Evolutionary conservation across 2,888 invertebrate genomes (phyloP).

Genomic region (Chalcosyrphus nemorum): DNA sequence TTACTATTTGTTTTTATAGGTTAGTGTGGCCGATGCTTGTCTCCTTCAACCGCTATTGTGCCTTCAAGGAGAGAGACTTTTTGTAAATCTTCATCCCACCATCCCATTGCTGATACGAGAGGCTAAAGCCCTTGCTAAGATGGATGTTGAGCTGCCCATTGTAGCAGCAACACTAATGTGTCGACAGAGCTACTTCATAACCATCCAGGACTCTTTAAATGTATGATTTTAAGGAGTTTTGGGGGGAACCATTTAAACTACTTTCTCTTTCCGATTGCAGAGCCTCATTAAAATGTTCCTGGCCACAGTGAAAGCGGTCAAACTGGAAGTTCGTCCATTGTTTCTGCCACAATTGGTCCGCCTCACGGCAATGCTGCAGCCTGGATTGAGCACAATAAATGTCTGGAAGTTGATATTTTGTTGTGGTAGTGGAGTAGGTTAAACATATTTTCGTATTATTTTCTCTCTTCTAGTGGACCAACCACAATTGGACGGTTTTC

Average conservation of each 20-base stretch:
- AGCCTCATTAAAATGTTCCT: conserved; percentile 90
- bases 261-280: conserved; percentile 80
- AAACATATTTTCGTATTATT: neutral
- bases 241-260: neutral
- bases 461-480: conserved; percentile 87
- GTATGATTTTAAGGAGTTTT: conserved; percentile 81
- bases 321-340: conserved; percentile 94
- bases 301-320: conserved; percentile 88
- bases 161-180: conserved; percentile 90
- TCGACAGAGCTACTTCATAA: conserved; percentile 89
- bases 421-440: conserved; percentile 7
- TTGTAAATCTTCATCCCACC: conserved; percentile 90
- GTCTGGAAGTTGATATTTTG: conserved; percentile 75
- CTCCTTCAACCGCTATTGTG: conserved; percentile 80
- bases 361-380: conserved; percentile 91
- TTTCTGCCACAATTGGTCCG: conserved; percentile 94
- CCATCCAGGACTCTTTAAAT: conserved; percentile 90
- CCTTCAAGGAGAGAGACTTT: conserved; percentile 84
- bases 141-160: conserved; percentile 91
- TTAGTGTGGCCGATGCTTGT: conserved; percentile 81
- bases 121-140: conserved; percentile 92
- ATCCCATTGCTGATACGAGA: conserved; percentile 90
- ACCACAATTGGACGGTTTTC: conserved; percentile 90
- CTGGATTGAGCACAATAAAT: conserved; percentile 90
- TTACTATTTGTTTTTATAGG: conserved; percentile 58